Percentiles rank a stretch among this genome's conserved stretches.
phyloP scores from a whole-genome alignment of 2,888 invertebrate genomes.

The Oegoconia quadripuncta region DNA sequence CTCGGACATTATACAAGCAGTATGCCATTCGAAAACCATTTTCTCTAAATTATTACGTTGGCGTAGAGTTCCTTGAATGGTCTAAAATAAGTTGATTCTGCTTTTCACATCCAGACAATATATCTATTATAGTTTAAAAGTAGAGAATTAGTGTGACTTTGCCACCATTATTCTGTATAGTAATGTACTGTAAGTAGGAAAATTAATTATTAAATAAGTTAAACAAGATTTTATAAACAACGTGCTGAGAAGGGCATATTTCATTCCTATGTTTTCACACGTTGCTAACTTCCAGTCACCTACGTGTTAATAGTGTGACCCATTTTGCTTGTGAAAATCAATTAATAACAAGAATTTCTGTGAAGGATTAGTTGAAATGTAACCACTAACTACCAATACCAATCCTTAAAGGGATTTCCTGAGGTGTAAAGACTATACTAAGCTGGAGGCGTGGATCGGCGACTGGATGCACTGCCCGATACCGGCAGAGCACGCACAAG shows the following conservation, averaged over 20 bases:
- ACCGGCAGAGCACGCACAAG: constrained; percentile 64
- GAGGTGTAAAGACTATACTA: constrained; percentile 15
- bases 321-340: constrained; percentile 1
- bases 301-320: constrained; percentile 5
- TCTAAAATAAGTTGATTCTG: too few relatives aligned
- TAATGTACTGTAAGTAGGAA: too few relatives aligned
- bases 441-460: constrained; percentile 43
- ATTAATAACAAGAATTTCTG: not conserved
- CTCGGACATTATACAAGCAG: too few relatives aligned
- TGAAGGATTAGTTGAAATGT: not conserved
- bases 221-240: too few relatives aligned
- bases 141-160: too few relatives aligned
- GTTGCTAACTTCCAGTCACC: constrained; percentile 3
- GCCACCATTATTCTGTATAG: too few relatives aligned
- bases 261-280: constrained; percentile 1
- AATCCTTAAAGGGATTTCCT: constrained; percentile 20
- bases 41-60: too few relatives aligned
- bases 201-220: too few relatives aligned
- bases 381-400: not conserved
- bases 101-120: too few relatives aligned
- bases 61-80: too few relatives aligned
- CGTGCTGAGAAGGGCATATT: not conserved
- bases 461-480: constrained; percentile 50
- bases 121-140: too few relatives aligned
- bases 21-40: too few relatives aligned